A percentile compares a stretch with the other conserved stretches of the same genome.
These are phyloP conservation scores for Spilosoma lubricipeda DNA, from an alignment of 2,888 invertebrate genomes.

Conservation along the genomic window DNA sequence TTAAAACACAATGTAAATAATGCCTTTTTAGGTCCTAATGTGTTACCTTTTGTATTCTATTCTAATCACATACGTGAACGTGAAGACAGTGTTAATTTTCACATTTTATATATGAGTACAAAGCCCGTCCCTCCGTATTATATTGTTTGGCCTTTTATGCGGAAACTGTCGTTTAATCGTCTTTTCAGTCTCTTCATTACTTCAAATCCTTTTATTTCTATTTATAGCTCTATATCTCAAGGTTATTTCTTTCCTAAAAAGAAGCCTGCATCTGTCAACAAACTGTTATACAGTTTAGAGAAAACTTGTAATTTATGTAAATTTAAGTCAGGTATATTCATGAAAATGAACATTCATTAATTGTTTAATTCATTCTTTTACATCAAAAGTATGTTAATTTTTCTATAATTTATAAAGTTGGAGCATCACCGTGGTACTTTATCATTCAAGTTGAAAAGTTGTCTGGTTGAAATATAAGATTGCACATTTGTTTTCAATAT, in stretches of 20 bases:
- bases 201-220: no score
- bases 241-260: no score
- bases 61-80: neutral
- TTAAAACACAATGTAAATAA: neutral
- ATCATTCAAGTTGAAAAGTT: neutral
- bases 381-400: neutral
- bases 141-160: no score
- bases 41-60: neutral
- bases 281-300: no score
- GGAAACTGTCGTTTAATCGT: no score
- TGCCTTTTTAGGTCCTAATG: neutral
- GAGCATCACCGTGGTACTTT: neutral
- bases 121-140: no score
- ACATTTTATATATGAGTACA: no score
- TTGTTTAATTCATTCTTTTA: neutral
- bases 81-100: neutral
- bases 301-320: no score
- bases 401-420: neutral
- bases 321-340: no score
- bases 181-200: neutral
- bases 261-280: no score
- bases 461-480: neutral
- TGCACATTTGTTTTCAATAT: no score
- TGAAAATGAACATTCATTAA: neutral
- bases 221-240: no score